Conservation (phyloP, 2,113 vertebrate species). For the Pica pica region DNA sequence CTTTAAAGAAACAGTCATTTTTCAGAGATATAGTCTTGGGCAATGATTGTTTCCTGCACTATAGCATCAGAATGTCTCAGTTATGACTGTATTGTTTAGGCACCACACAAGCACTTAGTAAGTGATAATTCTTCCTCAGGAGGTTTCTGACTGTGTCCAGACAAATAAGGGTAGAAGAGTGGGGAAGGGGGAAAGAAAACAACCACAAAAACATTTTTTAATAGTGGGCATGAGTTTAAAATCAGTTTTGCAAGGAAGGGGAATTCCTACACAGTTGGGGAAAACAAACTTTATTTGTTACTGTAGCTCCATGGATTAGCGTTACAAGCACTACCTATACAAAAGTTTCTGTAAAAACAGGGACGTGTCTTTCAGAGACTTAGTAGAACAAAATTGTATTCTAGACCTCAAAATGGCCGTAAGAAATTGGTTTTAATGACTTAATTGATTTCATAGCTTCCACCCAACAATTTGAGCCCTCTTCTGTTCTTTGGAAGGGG, state of each 20-base stretch:
- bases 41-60: not conserved
- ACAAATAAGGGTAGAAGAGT: not conserved
- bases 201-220: not conserved
- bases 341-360: not conserved
- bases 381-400: not conserved
- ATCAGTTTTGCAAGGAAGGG: not conserved
- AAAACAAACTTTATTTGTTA: not conserved
- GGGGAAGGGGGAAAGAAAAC: not conserved
- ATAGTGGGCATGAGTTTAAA: not conserved
- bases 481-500: not conserved
- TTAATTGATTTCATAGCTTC: not conserved
- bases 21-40: not conserved
- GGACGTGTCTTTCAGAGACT: not conserved
- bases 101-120: not conserved
- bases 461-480: not conserved
- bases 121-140: not conserved
- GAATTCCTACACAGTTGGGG: not conserved
- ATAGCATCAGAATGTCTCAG: not conserved
- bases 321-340: not conserved
- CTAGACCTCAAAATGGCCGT: not conserved
- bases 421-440: not conserved
- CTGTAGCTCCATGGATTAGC: not conserved
- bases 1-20: not conserved
- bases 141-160: not conserved
- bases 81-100: not conserved